Evolutionary conservation across 1,140 invertebrate genomes (phyloP).

Genomic region (Drosophila subobscura): DNA sequence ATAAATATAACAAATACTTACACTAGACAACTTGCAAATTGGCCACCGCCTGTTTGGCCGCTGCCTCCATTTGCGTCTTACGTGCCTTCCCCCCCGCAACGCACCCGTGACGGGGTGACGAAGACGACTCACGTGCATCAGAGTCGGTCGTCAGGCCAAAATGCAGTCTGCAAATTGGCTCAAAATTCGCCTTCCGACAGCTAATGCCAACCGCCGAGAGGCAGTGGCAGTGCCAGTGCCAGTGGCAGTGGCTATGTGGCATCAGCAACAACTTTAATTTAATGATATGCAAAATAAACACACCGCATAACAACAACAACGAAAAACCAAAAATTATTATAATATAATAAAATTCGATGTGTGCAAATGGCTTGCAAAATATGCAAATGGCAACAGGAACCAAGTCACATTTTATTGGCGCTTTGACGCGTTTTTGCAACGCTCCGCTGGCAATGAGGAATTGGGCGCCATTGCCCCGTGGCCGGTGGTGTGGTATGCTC

Average conservation of each 20-base stretch:
- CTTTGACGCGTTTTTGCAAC: slow-evolving; percentile 65
- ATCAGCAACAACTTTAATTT: slow-evolving; percentile 67
- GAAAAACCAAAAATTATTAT: slow-evolving; percentile 32
- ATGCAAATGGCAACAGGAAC: slow-evolving; percentile 14
- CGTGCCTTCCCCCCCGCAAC: background rate
- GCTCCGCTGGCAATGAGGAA: slow-evolving; percentile 61
- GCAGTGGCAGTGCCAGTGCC: too few species aligned
- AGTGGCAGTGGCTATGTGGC: background rate
- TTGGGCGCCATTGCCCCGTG: slow-evolving; percentile 61
- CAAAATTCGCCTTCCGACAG: background rate
- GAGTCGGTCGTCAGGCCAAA: background rate
- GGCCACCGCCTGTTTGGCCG: slow-evolving; percentile 28
- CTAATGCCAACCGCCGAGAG: too few species aligned
- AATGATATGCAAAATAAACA: slow-evolving; percentile 74
- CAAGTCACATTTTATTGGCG: slow-evolving; percentile 57
- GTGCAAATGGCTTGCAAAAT: slow-evolving; percentile 64
- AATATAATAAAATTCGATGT: slow-evolving; percentile 57
- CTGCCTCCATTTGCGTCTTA: slow-evolving; percentile 8
- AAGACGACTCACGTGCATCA: slow-evolving; percentile 25
- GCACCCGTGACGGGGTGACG: slow-evolving; percentile 1
- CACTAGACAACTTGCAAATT: slow-evolving; percentile 44
- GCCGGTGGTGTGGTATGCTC: slow-evolving; percentile 2
- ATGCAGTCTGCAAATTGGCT: slow-evolving; percentile 7
- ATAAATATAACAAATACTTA: slow-evolving; percentile 23
- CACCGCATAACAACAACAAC: slow-evolving; percentile 66